phyloP scores from a whole-genome alignment of 2,113 vertebrate species.

The Campylomormyrus tamandua region DNA sequence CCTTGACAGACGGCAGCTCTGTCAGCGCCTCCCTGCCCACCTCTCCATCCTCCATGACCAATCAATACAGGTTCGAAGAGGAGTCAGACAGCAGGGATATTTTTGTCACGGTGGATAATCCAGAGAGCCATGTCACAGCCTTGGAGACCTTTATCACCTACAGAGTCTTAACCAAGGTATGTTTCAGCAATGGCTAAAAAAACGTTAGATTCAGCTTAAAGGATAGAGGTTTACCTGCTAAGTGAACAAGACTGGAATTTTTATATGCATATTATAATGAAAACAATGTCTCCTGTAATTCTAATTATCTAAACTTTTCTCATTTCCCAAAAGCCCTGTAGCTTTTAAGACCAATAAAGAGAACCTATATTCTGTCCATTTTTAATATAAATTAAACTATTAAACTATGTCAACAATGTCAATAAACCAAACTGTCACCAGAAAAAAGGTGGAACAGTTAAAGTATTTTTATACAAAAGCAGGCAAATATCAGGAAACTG shows the following conservation, averaged over 20 bases:
- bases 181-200: constrained; percentile 2
- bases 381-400: background rate
- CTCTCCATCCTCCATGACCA: constrained; percentile 85
- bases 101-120: constrained; percentile 84
- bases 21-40: constrained; percentile 67
- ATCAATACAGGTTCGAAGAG: constrained; percentile 86
- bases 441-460: background rate
- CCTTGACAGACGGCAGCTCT: constrained; percentile 64
- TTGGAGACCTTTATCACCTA: constrained; percentile 96
- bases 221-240: background rate
- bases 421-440: background rate
- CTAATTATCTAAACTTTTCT: background rate
- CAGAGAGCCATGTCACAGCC: constrained; percentile 86
- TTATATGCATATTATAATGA: background rate
- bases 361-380: background rate
- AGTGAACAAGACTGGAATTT: background rate
- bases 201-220: background rate
- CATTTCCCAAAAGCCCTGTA: background rate
- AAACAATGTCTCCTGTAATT: background rate
- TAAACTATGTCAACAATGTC: background rate
- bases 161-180: constrained; percentile 82
- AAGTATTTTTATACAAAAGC: background rate
- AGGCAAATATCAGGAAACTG: background rate
- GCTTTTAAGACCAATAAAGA: background rate
- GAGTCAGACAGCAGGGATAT: constrained; percentile 75